Base-by-base conservation (phyloP, 2,113 vertebrate species). In the Channa argus region DNA sequence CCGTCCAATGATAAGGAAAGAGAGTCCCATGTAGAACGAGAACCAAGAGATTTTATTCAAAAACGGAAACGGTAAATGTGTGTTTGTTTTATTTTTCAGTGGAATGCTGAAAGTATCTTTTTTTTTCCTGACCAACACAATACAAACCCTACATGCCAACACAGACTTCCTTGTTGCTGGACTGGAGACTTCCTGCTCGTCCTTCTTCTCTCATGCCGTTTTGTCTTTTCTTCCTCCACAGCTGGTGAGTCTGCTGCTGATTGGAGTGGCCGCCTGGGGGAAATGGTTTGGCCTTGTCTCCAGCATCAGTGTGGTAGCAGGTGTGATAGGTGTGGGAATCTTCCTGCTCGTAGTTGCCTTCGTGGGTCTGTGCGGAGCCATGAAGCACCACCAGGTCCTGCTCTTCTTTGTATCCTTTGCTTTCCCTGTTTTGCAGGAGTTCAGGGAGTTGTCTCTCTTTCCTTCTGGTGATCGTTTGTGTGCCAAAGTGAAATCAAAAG, bases 341-440 rank as follows among this genome's bases (percentile, higher is more conserved):
- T 98, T 99, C 92, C 93, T 99, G 33, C 96, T 99, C 90, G 71
- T 99, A 43, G 98, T 99, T 14, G 97, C 98, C 0, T 80, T 99
- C 0, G 95, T 97, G 0, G 98, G 98, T 12, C 92, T 99, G 72
- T 96, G 97, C 0, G 97, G 97, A 2, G 97, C 98, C 0, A 89
- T 99, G 53, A 97, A 96, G 80, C 98, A 99, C 89, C 96, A 99
- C 77, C 98, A 99, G 90, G 96, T 99, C 59, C 87, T 99, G 89
- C 95, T 99, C 0, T 99, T 99, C 94, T 99, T 99, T 71, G 98
- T 99, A 99, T 99, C 98, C 97, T 99, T 96, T 81, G 8, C 14
- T 13, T 41, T 41, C 39, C 6, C 39, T 41, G 39, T 41, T 41
- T 24, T 41, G 39, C 6, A 41, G 39, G 39, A 41, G 39, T 41